Evolutionary conservation across 2,888 invertebrate species (phyloP), one percentile per base, ranked within the genome.

Genomic region (Macaria liturata): DNA sequence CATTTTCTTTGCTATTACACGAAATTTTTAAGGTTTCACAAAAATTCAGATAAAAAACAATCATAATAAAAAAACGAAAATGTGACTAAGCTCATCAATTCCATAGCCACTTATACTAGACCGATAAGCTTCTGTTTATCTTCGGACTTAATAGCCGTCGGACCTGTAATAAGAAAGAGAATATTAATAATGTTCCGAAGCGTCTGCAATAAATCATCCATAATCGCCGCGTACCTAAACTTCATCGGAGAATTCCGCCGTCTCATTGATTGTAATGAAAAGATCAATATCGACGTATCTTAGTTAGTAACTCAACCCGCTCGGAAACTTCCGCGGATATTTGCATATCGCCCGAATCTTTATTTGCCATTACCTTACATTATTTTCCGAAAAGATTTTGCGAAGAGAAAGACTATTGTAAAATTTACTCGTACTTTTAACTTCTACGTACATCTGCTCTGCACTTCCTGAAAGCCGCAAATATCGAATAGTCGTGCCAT

Each of bases 81-180:
- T 59, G 45, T 53, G 53, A 46, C 43, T 62, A 62, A 54, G 52
- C 59, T 55, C 20, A 30, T 63, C 54, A 59, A 52, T 55, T 49
- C 59, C 61, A 55, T 37, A 6, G 34, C 5, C 52, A 58, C 61
- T 58, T 61, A 54, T 54, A 64, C 53, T 50, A 52, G 62, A 51
- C 62, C 56, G 66, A 67, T 66, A 62, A 67, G 64, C 62, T 61
- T 59, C 60, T 72, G 67, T 72, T 71, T 72, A 70, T 73, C 71
- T 68, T 67, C 43, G 52, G 59, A 49, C 62, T 70, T 70, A 71
- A 71, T 69, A 67, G 61, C 66, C 66, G 68, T 65, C 68, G 59
- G 64, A 54, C 63, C 50, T 62, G 50, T 68, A 64, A 62, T 67
- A 67, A 66, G 61, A 62, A 54, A 58, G 61, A 51, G 64, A 69